Evolutionary conservation across 2,888 invertebrate species (phyloP), one percentile per base, ranked within the genome.

Genomic region (Chelonus formosanus): DNA sequence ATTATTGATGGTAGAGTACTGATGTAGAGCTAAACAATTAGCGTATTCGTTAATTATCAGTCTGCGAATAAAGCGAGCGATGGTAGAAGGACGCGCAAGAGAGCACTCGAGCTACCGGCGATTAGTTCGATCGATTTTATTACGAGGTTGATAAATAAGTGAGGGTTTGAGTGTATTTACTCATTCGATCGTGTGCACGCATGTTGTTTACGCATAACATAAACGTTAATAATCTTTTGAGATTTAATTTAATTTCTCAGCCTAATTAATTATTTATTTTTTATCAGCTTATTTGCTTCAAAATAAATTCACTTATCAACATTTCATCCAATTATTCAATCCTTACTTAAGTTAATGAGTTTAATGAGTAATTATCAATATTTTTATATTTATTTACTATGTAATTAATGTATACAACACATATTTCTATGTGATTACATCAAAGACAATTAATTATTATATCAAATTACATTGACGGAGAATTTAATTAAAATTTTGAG

Each of bases 31-130:
- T 32, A 52, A 52, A 66, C 76, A 75, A 75, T 76, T 76, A 76
- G 74, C 75, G 71, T 40, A 58, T 74, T 76, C 74, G 75, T 76
- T 76, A 75, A 76, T 75, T 75, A 75, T 75, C 75, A 72, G 71
- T 73, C 67, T 72, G 73, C 74, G 75, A 76, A 76, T 76, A 76
- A 73, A 72, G 70, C 62, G 59, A 40, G 6, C 40, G 40, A 40
- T 40, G 40, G 40, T 53, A 50, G 52, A 60, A 60, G 66, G 35
- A 61, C 34, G 44, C 5, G 43, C 68, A 57, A 56, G 40, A 40
- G 63, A 63, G 68, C 62, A 56, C 63, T 45, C 65, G 45, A 54
- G 48, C 45, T 58, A 54, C 54, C 45, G 67, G 52, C 67, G 70
- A 70, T 71, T 71, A 70, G 70, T 67, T 67, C 67, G 69, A 70